Evolutionary conservation across 2,113 vertebrate species (phyloP).

Genomic region (Dermatemys mawii): DNA sequence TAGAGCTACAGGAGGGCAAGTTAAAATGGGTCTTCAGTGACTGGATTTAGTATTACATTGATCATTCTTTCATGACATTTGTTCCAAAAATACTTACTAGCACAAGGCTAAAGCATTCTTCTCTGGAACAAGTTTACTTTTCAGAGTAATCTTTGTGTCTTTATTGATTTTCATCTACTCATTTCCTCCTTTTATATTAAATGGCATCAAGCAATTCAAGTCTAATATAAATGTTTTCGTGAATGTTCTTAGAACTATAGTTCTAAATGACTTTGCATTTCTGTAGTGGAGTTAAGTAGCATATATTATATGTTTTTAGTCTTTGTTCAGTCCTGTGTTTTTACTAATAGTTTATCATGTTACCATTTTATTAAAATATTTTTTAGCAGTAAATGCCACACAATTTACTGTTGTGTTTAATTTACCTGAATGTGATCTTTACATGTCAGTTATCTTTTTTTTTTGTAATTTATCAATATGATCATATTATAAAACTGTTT

Average conservation of each 20-base stretch:
- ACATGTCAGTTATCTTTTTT: not conserved
- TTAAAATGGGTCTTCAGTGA: not conserved
- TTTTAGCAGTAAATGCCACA: not conserved
- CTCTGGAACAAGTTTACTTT: conserved; percentile 56
- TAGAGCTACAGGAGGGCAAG: not conserved
- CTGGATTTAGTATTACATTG: not conserved
- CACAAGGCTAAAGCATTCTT: not conserved
- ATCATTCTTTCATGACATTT: conserved; percentile 18
- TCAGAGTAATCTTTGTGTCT: conserved; percentile 29
- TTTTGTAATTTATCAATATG: not conserved
- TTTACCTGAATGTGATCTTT: not conserved
- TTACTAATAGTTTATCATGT: not conserved
- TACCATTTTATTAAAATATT: not conserved
- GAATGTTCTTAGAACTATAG: not conserved
- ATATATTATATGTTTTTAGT: not conserved
- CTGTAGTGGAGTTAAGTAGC: not conserved
- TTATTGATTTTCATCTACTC: conserved; percentile 57
- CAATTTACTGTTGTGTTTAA: not conserved
- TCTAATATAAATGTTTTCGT: not conserved
- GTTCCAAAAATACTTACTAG: not conserved
- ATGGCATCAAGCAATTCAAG: conserved; percentile 19
- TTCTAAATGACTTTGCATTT: not conserved
- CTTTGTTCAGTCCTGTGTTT: not conserved
- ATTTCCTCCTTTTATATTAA: conserved; percentile 56
- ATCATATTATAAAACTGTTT: not conserved